Evolutionary conservation across 2,113 vertebrate species (phyloP).

Genomic region (Xenus cinereus): DNA sequence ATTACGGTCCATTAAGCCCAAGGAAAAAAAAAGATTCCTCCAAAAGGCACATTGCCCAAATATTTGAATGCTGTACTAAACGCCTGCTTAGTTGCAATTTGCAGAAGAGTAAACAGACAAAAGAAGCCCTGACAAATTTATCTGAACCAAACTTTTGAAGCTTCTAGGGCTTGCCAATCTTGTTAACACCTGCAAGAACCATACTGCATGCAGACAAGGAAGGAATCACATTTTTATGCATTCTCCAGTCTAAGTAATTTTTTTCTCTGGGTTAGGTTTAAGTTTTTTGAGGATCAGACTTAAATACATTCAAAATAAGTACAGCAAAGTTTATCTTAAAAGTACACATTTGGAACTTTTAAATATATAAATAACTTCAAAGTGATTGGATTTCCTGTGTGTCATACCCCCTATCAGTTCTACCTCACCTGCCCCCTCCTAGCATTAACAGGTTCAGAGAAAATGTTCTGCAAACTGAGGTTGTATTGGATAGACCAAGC

Average conservation of each 20-base stretch:
- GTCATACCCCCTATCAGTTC: neutral
- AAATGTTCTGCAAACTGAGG: constrained; percentile 2
- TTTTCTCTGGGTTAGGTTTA: neutral
- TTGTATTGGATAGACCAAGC: neutral
- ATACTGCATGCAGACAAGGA: neutral
- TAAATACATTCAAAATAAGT: constrained; percentile 15
- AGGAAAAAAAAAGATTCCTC: neutral
- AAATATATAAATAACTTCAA: constrained; percentile 25
- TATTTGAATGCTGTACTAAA: neutral
- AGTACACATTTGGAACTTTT: constrained; percentile 8
- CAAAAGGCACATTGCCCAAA: neutral
- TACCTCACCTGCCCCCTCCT: neutral
- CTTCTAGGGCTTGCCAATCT: constrained; percentile 23
- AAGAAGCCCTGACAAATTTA: constrained; percentile 49
- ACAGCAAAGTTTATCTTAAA: constrained; percentile 41
- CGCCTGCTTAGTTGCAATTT: neutral
- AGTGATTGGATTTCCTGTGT: neutral
- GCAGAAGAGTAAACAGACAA: neutral
- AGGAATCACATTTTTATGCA: constrained; percentile 21
- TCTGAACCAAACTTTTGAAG: constrained; percentile 47
- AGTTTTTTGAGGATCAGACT: constrained; percentile 10
- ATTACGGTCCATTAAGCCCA: neutral
- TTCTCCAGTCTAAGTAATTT: neutral
- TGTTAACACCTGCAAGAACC: neutral
- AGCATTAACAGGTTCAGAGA: neutral